Percentiles rank a stretch among this genome's conserved stretches.
These are phyloP conservation scores for Sclerodermus sp. DNA, from an alignment of 2,888 invertebrate species.

Conservation along the genomic window DNA sequence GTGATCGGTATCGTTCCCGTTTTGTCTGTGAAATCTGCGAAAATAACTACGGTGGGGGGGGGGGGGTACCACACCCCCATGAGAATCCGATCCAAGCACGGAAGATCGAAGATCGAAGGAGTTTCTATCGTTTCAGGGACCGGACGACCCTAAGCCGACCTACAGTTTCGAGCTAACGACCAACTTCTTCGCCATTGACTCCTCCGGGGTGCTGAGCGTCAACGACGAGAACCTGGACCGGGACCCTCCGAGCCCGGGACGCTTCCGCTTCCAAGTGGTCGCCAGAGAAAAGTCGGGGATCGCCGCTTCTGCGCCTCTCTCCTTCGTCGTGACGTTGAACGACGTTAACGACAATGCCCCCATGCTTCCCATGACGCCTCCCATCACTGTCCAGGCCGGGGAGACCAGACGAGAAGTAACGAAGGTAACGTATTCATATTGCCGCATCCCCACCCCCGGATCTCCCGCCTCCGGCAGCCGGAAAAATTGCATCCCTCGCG, in stretches of 20 bases:
- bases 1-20: too few species aligned
- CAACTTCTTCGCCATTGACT: slow-evolving; percentile 77
- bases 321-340: slow-evolving; percentile 73
- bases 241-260: slow-evolving; percentile 82
- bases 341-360: slow-evolving; percentile 90
- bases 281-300: slow-evolving; percentile 78
- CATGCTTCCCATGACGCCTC: slow-evolving; percentile 75
- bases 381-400: slow-evolving; percentile 79
- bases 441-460: too few species aligned
- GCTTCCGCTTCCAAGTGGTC: slow-evolving; percentile 85
- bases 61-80: too few species aligned
- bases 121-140: slow-evolving; percentile 61
- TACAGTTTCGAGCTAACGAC: slow-evolving; percentile 86
- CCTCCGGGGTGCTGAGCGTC: slow-evolving; percentile 73
- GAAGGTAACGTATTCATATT: slow-evolving; percentile 60
- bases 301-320: slow-evolving; percentile 82
- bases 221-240: slow-evolving; percentile 83
- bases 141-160: slow-evolving; percentile 75
- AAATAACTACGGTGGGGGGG: too few species aligned
- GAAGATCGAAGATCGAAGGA: too few species aligned
- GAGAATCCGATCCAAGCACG: too few species aligned
- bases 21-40: too few species aligned
- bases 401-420: slow-evolving; percentile 70
- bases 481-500: too few species aligned
- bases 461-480: too few species aligned